Evolutionary conservation across 2,113 vertebrate genomes (phyloP).

Genomic region (Alces alces): DNA sequence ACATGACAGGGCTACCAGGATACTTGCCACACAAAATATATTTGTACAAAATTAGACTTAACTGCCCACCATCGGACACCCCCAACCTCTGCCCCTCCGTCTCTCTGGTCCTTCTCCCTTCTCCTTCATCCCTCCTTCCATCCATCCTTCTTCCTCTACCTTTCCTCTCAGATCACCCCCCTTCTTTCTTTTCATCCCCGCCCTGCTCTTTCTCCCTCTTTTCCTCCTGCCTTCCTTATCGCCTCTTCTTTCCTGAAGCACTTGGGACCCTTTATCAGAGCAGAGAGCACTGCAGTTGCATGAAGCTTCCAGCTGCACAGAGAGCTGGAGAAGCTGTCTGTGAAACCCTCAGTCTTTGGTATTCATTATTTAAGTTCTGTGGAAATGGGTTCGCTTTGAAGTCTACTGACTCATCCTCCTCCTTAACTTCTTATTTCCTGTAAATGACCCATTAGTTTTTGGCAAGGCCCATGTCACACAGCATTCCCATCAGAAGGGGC

Average conservation of each 20-base stretch:
- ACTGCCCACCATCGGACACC: background rate
- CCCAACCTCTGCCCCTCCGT: background rate
- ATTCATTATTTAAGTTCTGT: constrained; percentile 81
- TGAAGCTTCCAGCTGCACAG: background rate
- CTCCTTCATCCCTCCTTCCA: no score
- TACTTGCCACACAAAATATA: background rate
- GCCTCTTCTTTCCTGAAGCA: background rate
- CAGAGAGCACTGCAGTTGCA: background rate
- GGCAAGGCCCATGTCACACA: constrained; percentile 67
- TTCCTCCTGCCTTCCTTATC: background rate
- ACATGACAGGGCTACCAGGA: constrained; percentile 12
- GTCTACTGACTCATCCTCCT: constrained; percentile 80
- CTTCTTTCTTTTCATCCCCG: background rate
- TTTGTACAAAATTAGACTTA: background rate
- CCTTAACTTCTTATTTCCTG: constrained; percentile 81
- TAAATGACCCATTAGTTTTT: constrained; percentile 79
- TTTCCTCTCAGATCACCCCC: background rate
- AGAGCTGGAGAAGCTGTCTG: constrained; percentile 34
- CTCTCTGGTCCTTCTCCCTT: background rate
- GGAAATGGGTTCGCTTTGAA: constrained; percentile 79
- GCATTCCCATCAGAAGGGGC: constrained; percentile 68
- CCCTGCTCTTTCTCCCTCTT: background rate
- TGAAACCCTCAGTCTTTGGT: constrained; percentile 69
- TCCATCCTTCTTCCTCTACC: background rate
- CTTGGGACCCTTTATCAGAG: background rate